These are phyloP conservation scores for Drosophila melanosoma DNA, from an alignment of 2,888 invertebrate species.

Conservation along the genomic window DNA sequence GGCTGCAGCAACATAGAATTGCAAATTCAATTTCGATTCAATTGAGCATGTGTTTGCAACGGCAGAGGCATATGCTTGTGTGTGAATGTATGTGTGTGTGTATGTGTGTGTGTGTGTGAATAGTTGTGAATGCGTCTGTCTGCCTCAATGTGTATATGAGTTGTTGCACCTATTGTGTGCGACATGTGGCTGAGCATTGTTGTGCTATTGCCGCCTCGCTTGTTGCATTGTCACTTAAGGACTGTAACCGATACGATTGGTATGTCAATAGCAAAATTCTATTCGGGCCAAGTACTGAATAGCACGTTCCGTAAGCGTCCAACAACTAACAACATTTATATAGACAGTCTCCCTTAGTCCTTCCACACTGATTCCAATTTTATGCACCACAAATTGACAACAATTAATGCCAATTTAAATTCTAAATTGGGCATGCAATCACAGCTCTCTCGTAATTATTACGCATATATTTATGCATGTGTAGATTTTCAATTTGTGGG, in stretches of 20 bases:
- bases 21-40: slow-evolving; percentile 80
- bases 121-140: slow-evolving; percentile 23
- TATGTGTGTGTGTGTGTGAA: slow-evolving; percentile 16
- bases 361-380: neutral
- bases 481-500: slow-evolving; percentile 42
- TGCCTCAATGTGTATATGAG: slow-evolving; percentile 37
- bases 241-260: slow-evolving; percentile 57
- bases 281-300: slow-evolving; percentile 13
- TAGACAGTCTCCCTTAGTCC: neutral
- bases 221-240: slow-evolving; percentile 71
- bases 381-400: slow-evolving; percentile 15
- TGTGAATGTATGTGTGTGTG: slow-evolving; percentile 7
- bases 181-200: slow-evolving; percentile 53
- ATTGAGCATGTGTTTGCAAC: slow-evolving; percentile 79
- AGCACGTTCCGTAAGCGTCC: neutral
- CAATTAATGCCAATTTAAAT: slow-evolving; percentile 74
- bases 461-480: slow-evolving; percentile 2
- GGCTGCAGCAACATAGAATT: slow-evolving; percentile 74
- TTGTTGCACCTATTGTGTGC: slow-evolving; percentile 42
- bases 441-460: slow-evolving; percentile 13
- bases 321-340: neutral
- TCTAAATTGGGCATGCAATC: slow-evolving; percentile 48
- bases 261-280: slow-evolving; percentile 49
- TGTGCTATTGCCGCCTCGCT: slow-evolving; percentile 62
- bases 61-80: slow-evolving; percentile 61